phyloP scores from a whole-genome alignment of 1,140 invertebrate genomes.

The Lordiphosa mommai region DNA sequence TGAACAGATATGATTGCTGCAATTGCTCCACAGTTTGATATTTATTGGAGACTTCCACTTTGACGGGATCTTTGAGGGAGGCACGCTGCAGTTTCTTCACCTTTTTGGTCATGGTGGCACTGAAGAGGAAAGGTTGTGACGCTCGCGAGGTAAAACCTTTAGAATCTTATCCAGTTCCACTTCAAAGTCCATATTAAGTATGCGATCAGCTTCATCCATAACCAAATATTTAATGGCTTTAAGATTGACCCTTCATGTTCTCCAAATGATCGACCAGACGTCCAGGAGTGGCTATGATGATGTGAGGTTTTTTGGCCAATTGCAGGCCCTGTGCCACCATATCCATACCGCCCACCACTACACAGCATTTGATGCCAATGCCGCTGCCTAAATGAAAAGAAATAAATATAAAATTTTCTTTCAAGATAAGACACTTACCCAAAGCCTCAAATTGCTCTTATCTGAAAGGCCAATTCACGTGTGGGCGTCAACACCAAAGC shows the following conservation, averaged over 20 bases:
- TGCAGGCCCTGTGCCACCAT: slow-evolving; percentile 95
- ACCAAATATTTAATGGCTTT: slow-evolving; percentile 94
- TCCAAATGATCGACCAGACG: slow-evolving; percentile 94
- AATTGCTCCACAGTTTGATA: slow-evolving; percentile 99
- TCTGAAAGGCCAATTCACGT: slow-evolving; percentile 97
- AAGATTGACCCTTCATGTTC: slow-evolving; percentile 94
- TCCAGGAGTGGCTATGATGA: slow-evolving; percentile 96
- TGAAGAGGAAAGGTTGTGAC: slow-evolving; percentile 94
- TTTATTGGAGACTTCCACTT: slow-evolving; percentile 97
- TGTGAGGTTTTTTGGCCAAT: slow-evolving; percentile 96
- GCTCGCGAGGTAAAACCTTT: slow-evolving; percentile 92
- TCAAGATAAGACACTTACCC: slow-evolving; percentile 85
- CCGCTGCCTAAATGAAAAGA: slow-evolving; percentile 80
- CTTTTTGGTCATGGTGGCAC: slow-evolving; percentile 99
- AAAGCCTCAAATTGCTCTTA: slow-evolving; percentile 98
- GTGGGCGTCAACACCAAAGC: slow-evolving; percentile 97
- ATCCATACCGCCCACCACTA: slow-evolving; percentile 98
- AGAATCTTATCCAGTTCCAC: slow-evolving; percentile 97
- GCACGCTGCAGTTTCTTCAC: slow-evolving; percentile 97
- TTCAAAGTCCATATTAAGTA: slow-evolving; percentile 98
- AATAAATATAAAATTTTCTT: too few species aligned
- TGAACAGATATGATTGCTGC: slow-evolving; percentile 97
- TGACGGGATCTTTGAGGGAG: slow-evolving; percentile 94
- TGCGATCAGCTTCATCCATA: slow-evolving; percentile 98
- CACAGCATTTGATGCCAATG: slow-evolving; percentile 96